Conservation (phyloP, 92 coral and sea anemone species). For the Parazoanthus atlanticus region DNA sequence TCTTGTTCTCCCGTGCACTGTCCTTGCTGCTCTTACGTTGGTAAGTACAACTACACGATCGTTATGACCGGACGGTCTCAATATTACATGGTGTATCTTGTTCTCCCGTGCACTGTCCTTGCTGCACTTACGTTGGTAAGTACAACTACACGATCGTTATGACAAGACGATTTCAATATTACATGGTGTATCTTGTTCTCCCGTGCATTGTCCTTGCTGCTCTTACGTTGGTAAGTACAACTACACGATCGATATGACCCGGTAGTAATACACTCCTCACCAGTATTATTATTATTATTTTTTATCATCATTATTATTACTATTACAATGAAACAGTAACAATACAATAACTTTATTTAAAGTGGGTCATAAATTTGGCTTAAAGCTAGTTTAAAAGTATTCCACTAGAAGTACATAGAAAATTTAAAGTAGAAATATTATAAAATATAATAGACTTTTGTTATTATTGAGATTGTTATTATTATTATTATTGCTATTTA, state of each 20-base stretch:
- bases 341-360: too few species aligned
- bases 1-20: slow-evolving; percentile 73
- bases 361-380: too few species aligned
- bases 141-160: slow-evolving; percentile 62
- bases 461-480: too few species aligned
- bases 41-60: slow-evolving; percentile 68
- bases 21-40: slow-evolving; percentile 62
- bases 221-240: slow-evolving; percentile 68
- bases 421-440: too few species aligned
- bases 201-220: slow-evolving; percentile 72
- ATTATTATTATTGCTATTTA: not conserved
- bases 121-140: slow-evolving; percentile 61
- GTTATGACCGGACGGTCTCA: slow-evolving; percentile 59
- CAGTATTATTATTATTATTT: too few species aligned
- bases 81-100: slow-evolving; percentile 67
- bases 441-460: too few species aligned
- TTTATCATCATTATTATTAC: too few species aligned
- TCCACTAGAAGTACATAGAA: too few species aligned
- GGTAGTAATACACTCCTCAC: too few species aligned
- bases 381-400: too few species aligned
- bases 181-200: slow-evolving; percentile 64
- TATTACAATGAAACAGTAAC: too few species aligned
- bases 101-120: slow-evolving; percentile 75
- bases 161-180: slow-evolving; percentile 65
- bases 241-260: slow-evolving; percentile 51